Conservation (phyloP, 2,888 invertebrate species). For the Ectropis crepuscularia region DNA sequence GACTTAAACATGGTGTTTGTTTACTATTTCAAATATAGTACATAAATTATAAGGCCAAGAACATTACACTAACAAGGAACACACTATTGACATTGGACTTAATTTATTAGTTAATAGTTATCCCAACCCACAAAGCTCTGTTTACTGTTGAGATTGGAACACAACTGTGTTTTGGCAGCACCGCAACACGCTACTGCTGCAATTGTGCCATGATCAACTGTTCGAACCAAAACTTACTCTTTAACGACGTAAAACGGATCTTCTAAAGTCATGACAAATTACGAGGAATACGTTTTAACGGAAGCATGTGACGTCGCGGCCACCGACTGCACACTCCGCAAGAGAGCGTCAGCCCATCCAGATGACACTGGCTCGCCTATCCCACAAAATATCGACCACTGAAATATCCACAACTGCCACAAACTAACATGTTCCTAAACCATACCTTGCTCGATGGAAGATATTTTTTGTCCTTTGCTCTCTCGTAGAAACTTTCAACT, state of each 20-base stretch:
- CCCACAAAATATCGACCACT: slow-evolving; percentile 78
- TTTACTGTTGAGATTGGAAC: too few species aligned
- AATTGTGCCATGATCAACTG: too few species aligned
- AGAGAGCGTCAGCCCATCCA: slow-evolving; percentile 55
- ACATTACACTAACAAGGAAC: too few species aligned
- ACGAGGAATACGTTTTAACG: slow-evolving; percentile 57
- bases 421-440: slow-evolving; percentile 33
- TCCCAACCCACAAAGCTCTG: too few species aligned
- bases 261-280: slow-evolving; percentile 97
- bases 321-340: slow-evolving; percentile 45
- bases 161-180: too few species aligned
- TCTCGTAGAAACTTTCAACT: slow-evolving; percentile 56
- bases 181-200: too few species aligned
- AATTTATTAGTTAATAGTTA: too few species aligned
- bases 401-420: slow-evolving; percentile 35
- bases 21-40: too few species aligned
- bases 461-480: slow-evolving; percentile 73
- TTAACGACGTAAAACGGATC: slow-evolving; percentile 99
- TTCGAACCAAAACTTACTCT: slow-evolving; percentile 90
- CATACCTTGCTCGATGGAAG: slow-evolving; percentile 67
- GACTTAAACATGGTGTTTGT: too few species aligned
- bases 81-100: too few species aligned
- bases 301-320: slow-evolving; percentile 64
- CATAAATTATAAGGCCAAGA: too few species aligned
- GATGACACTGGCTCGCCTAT: slow-evolving; percentile 64